Percentiles rank a stretch among this genome's conserved stretches.
phyloP scores from a whole-genome alignment of 1,140 invertebrate species.

The Tetraneura akinire region DNA sequence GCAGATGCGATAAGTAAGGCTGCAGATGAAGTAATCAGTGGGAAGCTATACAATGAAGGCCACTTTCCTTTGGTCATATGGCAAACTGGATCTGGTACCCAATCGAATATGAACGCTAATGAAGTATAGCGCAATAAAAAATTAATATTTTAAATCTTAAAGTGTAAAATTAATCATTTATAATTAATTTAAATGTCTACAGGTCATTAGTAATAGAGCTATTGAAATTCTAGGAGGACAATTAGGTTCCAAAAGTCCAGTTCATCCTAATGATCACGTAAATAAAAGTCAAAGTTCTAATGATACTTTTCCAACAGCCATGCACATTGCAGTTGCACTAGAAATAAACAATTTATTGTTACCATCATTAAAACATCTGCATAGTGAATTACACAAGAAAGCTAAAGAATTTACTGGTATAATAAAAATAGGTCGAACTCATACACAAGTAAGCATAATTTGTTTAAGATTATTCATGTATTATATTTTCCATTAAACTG shows the following conservation, averaged over 20 bases:
- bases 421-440: constrained; percentile 90
- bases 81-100: constrained; percentile 99
- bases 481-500: too few species aligned
- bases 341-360: constrained; percentile 84
- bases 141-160: not conserved
- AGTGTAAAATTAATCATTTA: not conserved
- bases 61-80: constrained; percentile 98
- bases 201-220: constrained; percentile 89
- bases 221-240: constrained; percentile 93
- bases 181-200: constrained; percentile 51
- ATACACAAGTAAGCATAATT: constrained; percentile 63
- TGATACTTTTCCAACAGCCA: constrained; percentile 98
- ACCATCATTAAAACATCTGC: constrained; percentile 77
- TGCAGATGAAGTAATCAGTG: constrained; percentile 93
- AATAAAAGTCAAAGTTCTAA: constrained; percentile 99
- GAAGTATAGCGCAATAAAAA: constrained; percentile 69
- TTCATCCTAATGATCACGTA: constrained; percentile 99
- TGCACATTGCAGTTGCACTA: constrained; percentile 95
- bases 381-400: constrained; percentile 76
- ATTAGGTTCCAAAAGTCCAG: constrained; percentile 89
- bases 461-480: too few species aligned
- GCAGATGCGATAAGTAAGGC: constrained; percentile 88
- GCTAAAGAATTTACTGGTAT: constrained; percentile 84
- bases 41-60: constrained; percentile 82
- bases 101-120: constrained; percentile 99